Evolutionary conservation across 2,113 vertebrate genomes (phyloP).

Genomic region (Callorhinus ursinus): DNA sequence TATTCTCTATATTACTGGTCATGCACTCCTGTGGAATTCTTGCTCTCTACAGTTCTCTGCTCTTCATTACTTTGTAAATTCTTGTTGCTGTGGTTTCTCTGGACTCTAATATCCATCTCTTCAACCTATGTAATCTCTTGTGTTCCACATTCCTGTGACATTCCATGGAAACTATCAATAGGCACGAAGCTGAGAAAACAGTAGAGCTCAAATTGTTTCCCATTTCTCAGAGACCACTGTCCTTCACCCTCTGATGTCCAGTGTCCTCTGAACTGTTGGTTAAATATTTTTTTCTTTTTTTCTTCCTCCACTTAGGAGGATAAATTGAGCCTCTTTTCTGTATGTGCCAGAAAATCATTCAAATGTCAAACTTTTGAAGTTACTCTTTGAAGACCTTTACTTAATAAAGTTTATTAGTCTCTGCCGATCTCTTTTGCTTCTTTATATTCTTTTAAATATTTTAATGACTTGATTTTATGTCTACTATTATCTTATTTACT

Average conservation of each 20-base stretch:
- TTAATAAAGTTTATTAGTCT: background rate
- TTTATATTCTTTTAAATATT: background rate
- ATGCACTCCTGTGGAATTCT: background rate
- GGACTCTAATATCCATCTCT: background rate
- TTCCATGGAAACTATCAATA: background rate
- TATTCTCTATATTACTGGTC: background rate
- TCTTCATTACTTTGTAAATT: background rate
- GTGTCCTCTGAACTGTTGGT: background rate
- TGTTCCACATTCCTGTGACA: background rate
- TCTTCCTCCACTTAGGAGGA: background rate
- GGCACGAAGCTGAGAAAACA: background rate
- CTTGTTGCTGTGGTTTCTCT: background rate
- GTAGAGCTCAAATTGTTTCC: background rate
- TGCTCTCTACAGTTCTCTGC: background rate
- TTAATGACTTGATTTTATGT: background rate
- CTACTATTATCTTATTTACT: background rate
- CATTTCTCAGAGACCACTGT: background rate
- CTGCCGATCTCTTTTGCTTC: background rate
- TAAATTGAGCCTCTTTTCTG: background rate
- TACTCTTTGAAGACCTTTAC: no score
- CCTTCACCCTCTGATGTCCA: background rate
- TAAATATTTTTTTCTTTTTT: background rate
- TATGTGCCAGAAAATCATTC: background rate
- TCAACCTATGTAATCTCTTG: background rate
- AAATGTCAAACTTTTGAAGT: background rate